Evolutionary conservation across 2,797 vertebrate genomes (phyloP).

Genomic region (Alfaro cultratus): DNA sequence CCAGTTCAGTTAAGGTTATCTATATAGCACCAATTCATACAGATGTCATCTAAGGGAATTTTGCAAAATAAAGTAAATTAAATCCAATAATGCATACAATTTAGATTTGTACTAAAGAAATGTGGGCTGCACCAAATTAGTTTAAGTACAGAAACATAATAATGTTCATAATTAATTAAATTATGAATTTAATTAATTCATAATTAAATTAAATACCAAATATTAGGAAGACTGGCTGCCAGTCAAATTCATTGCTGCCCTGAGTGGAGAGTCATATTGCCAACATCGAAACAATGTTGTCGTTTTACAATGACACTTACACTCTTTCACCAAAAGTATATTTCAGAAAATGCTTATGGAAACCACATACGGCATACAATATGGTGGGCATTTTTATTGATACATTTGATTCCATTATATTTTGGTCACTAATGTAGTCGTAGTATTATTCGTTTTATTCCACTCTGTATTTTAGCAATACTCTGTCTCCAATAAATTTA

Average conservation of each 20-base stretch:
- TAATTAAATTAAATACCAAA: neutral
- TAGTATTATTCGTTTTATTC: neutral
- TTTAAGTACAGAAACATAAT: neutral
- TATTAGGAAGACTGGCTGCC: neutral
- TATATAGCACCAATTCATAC: neutral
- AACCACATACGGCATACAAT: neutral
- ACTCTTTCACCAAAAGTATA: neutral
- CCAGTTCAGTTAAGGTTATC: neutral
- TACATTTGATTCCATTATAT: neutral
- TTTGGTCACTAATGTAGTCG: neutral
- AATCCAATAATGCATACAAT: neutral
- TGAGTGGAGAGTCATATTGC: neutral
- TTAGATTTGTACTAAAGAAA: neutral
- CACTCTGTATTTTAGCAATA: neutral
- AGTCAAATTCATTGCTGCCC: neutral
- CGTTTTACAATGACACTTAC: neutral
- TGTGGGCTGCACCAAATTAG: no score
- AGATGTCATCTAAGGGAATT: neutral
- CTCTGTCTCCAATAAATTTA: neutral
- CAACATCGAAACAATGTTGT: neutral
- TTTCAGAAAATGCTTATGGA: neutral
- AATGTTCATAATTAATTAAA: no score
- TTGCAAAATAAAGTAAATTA: neutral
- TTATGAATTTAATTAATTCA: no score
- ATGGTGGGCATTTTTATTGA: neutral